Evolutionary conservation across 2,797 vertebrate species (phyloP).

Genomic region (Botia kubotai): DNA sequence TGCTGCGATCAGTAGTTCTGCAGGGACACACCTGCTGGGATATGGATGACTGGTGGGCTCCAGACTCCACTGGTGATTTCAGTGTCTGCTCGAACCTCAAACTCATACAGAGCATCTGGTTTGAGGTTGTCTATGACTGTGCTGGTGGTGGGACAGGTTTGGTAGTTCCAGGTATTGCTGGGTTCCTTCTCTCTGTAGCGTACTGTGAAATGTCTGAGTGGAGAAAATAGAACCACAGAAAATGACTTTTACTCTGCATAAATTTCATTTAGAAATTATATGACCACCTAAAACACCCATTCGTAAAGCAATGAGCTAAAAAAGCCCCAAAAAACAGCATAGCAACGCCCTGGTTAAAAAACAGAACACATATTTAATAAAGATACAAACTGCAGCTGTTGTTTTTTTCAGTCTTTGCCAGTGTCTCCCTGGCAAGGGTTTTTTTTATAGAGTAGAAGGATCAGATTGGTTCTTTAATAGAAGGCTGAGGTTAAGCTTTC

Average conservation of each 20-base stretch:
- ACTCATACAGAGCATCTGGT: conserved; percentile 90
- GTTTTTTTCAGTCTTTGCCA: neutral
- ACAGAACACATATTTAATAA: neutral
- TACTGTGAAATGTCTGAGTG: conserved; percentile 76
- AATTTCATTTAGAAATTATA: no score
- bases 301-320: no score
- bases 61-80: conserved; percentile 83
- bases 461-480: conserved; percentile 42
- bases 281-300: neutral
- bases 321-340: neutral
- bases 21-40: conserved; percentile 67
- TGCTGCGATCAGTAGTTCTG: neutral
- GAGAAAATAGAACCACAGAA: conserved; percentile 35
- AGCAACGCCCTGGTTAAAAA: neutral
- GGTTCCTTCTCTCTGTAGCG: conserved; percentile 64
- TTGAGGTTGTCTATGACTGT: conserved; percentile 92
- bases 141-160: conserved; percentile 92
- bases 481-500: conserved; percentile 62
- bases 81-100: conserved; percentile 86
- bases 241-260: no score
- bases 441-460: conserved; percentile 7
- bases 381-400: neutral
- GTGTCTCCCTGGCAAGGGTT: conserved; percentile 7
- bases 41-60: conserved; percentile 89
- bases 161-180: conserved; percentile 92